Percentiles rank a stretch among this genome's conserved stretches.
phyloP scores from a whole-genome alignment of 53 echinoderm and acorn worm species.

The Crossaster papposus region DNA sequence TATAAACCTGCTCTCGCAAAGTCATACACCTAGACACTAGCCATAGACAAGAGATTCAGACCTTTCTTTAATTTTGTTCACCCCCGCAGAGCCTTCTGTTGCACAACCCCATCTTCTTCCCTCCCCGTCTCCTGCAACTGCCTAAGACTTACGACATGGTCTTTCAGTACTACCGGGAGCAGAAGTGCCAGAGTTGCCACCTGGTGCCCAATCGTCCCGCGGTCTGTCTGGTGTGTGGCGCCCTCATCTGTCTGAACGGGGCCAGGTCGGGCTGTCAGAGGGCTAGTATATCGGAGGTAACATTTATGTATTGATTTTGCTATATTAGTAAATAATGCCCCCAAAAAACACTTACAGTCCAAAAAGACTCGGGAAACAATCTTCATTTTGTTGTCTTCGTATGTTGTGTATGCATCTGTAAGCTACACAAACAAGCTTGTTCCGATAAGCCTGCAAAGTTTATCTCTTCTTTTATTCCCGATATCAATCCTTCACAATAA shows the following conservation, averaged over 20 bases:
- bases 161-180: slow-evolving; percentile 86
- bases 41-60: neutral
- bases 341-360: too few species aligned
- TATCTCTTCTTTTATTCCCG: too few species aligned
- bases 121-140: slow-evolving; percentile 82
- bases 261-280: slow-evolving; percentile 55
- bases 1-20: too few species aligned
- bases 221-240: slow-evolving; percentile 89
- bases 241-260: slow-evolving; percentile 87
- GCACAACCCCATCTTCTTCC: slow-evolving; percentile 74
- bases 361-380: too few species aligned
- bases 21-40: too few species aligned
- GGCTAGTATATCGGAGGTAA: slow-evolving; percentile 9
- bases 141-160: slow-evolving; percentile 76
- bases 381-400: too few species aligned
- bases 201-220: slow-evolving; percentile 72
- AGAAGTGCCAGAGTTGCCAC: slow-evolving; percentile 70
- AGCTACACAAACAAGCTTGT: too few species aligned
- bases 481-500: too few species aligned
- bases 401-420: too few species aligned
- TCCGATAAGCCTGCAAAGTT: too few species aligned
- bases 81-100: slow-evolving; percentile 73
- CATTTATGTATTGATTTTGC: too few species aligned
- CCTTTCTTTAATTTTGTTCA: neutral
- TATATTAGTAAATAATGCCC: too few species aligned